These are phyloP conservation scores for Rafetus swinhoei DNA, from an alignment of 2,113 vertebrate genomes.

Conservation along the genomic window DNA sequence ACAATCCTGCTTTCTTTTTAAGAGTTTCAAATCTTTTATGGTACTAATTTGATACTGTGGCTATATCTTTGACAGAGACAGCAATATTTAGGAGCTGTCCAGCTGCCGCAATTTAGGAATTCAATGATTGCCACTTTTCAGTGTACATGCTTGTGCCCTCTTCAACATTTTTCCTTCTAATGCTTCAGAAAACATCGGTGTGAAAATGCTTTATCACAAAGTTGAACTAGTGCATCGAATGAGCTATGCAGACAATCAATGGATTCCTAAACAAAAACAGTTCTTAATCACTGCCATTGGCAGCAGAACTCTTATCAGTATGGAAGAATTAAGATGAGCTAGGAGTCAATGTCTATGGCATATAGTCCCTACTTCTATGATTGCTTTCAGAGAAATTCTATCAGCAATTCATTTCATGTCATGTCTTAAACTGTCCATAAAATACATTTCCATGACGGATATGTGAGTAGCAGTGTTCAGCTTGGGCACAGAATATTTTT, in stretches of 20 bases:
- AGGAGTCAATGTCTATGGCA: not conserved
- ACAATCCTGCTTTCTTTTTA: not conserved
- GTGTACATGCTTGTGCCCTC: not conserved
- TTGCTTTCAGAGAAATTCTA: constrained; percentile 37
- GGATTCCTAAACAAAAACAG: not conserved
- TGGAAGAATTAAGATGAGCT: not conserved
- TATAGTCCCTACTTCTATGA: not conserved
- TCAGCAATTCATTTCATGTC: not conserved
- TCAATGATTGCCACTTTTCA: not conserved
- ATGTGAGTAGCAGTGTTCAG: not conserved
- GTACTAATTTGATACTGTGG: not conserved
- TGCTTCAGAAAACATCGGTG: not conserved
- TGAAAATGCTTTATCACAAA: not conserved
- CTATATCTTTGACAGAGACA: not conserved
- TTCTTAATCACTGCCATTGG: rapidly evolving
- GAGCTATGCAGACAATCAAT: not conserved
- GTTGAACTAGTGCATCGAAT: not conserved
- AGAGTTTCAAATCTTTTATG: not conserved
- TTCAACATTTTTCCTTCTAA: not conserved
- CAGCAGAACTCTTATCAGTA: not conserved
- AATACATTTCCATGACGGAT: constrained; percentile 33
- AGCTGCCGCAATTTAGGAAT: not conserved
- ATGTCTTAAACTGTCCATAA: constrained; percentile 34
- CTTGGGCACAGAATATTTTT: constrained; percentile 4
- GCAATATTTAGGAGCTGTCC: not conserved